Evolutionary conservation across 1,140 invertebrate genomes (phyloP), one percentile per base, ranked within the genome.

Genomic region (Lasaia peninsularis): DNA sequence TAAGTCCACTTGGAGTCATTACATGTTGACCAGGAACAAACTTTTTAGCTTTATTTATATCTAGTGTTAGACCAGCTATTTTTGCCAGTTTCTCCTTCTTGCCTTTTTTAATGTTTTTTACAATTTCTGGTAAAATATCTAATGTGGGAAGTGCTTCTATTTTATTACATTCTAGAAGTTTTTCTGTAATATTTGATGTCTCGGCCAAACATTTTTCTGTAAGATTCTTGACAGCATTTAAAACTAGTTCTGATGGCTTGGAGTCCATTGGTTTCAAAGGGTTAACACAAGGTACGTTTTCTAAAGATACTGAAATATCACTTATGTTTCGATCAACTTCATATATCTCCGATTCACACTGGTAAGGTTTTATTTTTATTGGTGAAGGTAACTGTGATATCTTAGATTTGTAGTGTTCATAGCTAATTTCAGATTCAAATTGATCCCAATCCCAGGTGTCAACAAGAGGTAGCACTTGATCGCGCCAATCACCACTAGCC

Each of bases 11-110:
- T 50, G 93, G 92, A 0, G 93, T 94, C 33, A 92, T 90, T n/a
- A 95, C 80, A 52, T 93, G 92, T 89, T 94, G 93, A 1, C 94
- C 94, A 18, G 91, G 89, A 28, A 94, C 74, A 73, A 94, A 94
- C 68, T 91, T 91, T 61, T 92, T 91, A 11, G 91, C 91, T 60
- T 91, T 91, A 32, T 92, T 90, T 58, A 94, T 91, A 64, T 93
- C 91, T 21, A 95, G 73, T 40, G 91, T 91, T 1, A 94, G 78
- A 40, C 93, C 92, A 24, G 92, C 91, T 28, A 94, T 88, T 67
- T 92, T 92, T 40, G 91, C 89, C 11, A 92, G 63, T 74, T 91
- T 91, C 34, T 88, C 74, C 52, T 90, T 86, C 62, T 91, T 91
- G 0, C 93, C 94, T 54, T 90, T 90, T 14, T 89, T 88, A 34